Evolutionary conservation across 2,888 invertebrate genomes (phyloP), one percentile per base, ranked within the genome.

Genomic region (Calephelis perditalis): DNA sequence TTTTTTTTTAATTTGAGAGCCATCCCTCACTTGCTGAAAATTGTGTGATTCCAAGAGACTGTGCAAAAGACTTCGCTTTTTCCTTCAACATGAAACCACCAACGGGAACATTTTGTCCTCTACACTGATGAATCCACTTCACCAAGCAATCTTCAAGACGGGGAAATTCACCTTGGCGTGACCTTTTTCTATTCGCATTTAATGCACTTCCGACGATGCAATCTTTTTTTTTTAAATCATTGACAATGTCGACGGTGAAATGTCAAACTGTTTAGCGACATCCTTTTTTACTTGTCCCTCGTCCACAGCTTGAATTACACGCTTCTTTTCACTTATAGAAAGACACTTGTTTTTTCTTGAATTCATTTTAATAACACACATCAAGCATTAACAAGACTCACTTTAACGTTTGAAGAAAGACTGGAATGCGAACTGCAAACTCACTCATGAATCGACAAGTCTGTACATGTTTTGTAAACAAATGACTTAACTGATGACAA

Each of bases 11-110:
- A 58, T 58, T 58, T 15, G 26, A 12, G 15, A 45, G 12, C 58
- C 58, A 49, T 7, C 58, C 58, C 12, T 58, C 45, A 9, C 58
- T 58, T 45, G 58, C 46, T 37, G 57, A 35, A 57, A 57, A 57
- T 35, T 11, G 5, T 57, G 26, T 10, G 10, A 57, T 57, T 10
- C 57, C 40, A 12, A 57, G 11, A 57, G 57, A 36, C 36, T 35
- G 40, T 15, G 57, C 57, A 37, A 57, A 57, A 35, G 36, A 35
- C 40, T 40, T 57, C 0, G 57, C 57, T 44, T 57, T 57, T 57
- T 57, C 57, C 57, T 57, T 57, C 11, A 57, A 57, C 40, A 7
- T 36, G 9, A 43, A 43, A 43, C 43, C 43, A 43, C 43, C 43
- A 9, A 43, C 1, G 9, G 43, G 47, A 46, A 58, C 49, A 40